phyloP scores from a whole-genome alignment of 2,113 vertebrate species.

The Notothenia rossii region DNA sequence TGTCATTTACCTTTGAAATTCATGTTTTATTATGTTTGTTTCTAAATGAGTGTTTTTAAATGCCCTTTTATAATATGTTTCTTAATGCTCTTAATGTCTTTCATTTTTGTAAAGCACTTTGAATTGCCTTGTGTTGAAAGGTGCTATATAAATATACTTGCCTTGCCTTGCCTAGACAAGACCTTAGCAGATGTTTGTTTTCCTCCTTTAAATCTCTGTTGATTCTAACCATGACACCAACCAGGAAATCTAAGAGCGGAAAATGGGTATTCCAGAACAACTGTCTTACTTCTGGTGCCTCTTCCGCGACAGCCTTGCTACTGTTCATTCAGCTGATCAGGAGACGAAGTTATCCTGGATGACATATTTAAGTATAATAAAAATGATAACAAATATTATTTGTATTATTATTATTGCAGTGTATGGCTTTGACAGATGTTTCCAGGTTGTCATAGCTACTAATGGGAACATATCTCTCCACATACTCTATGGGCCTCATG shows the following conservation, averaged over 20 bases:
- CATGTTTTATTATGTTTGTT: too few relatives aligned
- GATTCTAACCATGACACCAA: conserved; percentile 14
- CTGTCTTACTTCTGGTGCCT: background rate
- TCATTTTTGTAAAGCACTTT: too few relatives aligned
- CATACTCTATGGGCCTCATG: background rate
- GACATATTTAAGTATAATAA: conserved; percentile 27
- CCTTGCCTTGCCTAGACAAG: background rate
- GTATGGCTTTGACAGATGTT: background rate
- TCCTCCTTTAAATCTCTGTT: background rate
- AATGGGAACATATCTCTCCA: background rate
- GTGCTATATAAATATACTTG: too few relatives aligned
- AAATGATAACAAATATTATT: background rate
- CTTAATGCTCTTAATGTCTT: too few relatives aligned
- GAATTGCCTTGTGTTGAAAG: too few relatives aligned
- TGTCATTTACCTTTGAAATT: too few relatives aligned
- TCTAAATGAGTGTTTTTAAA: too few relatives aligned
- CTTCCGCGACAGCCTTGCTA: background rate
- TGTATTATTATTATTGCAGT: background rate
- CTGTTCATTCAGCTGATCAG: conserved; percentile 11
- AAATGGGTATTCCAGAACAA: conserved; percentile 27
- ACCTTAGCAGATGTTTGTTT: conserved; percentile 39
- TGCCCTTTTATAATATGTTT: too few relatives aligned
- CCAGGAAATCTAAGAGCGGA: conserved; percentile 25
- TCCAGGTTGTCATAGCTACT: too few relatives aligned
- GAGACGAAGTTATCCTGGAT: conserved; percentile 19